Percentiles rank a stretch among this genome's conserved stretches.
These are phyloP conservation scores for Xylocampa areola DNA, from an alignment of 2,888 invertebrate genomes.

Conservation along the genomic window DNA sequence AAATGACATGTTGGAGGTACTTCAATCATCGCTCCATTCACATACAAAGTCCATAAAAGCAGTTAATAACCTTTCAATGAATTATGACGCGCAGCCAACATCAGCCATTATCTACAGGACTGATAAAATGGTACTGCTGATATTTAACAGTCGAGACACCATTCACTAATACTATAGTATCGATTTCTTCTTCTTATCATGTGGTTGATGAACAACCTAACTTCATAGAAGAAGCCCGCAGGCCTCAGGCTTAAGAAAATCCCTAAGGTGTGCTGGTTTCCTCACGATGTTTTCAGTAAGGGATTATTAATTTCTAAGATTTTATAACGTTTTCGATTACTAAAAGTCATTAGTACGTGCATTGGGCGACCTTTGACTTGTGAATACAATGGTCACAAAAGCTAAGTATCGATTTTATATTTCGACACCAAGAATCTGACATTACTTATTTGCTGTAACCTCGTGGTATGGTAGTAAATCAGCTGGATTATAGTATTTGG, in stretches of 20 bases:
- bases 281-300: too few relatives aligned
- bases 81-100: conserved; percentile 35
- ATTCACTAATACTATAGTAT: conserved; percentile 27
- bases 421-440: conserved; percentile 24
- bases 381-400: too few relatives aligned
- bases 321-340: too few relatives aligned
- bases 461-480: conserved; percentile 40
- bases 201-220: too few relatives aligned
- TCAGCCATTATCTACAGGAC: conserved; percentile 41
- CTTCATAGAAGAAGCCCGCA: too few relatives aligned
- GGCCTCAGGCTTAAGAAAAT: too few relatives aligned
- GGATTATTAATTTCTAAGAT: too few relatives aligned
- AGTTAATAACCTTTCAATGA: conserved; percentile 46
- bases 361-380: too few relatives aligned
- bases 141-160: conserved; percentile 27
- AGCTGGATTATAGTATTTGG: conserved; percentile 46
- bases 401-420: conserved; percentile 40
- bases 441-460: conserved; percentile 47
- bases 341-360: too few relatives aligned
- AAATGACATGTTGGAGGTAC: conserved; percentile 23
- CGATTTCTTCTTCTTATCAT: too few relatives aligned
- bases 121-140: conserved; percentile 30
- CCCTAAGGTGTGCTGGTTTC: too few relatives aligned
- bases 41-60: conserved; percentile 31
- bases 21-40: conserved; percentile 32